A percentile compares a stretch with the other conserved stretches of the same genome.
These are phyloP conservation scores for Pachymerium ferrugineum DNA, from an alignment of 2,888 invertebrate genomes.

Conservation along the genomic window DNA sequence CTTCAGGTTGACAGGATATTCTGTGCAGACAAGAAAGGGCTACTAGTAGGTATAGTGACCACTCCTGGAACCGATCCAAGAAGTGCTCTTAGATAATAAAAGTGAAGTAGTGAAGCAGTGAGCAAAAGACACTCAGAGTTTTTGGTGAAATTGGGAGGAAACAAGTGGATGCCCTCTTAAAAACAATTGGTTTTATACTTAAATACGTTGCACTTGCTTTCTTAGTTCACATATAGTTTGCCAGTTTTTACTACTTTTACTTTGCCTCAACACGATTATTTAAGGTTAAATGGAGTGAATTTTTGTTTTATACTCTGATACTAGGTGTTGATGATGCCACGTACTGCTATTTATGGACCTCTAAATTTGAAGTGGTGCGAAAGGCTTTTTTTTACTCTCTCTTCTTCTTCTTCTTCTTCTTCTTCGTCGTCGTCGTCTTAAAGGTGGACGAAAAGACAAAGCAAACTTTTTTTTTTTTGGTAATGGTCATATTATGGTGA, in stretches of 20 bases:
- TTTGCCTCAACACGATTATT: neutral
- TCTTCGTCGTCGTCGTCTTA: no score
- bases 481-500: no score
- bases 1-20: slow-evolving; percentile 18
- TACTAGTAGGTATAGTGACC: no score
- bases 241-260: neutral
- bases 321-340: no score
- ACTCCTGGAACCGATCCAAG: slow-evolving; percentile 9
- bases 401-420: no score
- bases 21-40: neutral
- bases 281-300: neutral
- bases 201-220: no score
- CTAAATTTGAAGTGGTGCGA: no score
- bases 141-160: slow-evolving; percentile 14
- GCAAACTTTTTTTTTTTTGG: no score
- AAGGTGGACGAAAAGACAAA: no score
- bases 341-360: no score
- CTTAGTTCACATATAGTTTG: slow-evolving; percentile 11
- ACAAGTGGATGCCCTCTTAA: neutral
- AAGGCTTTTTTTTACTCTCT: no score
- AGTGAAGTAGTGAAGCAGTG: neutral
- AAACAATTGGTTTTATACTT: slow-evolving; percentile 1
- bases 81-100: slow-evolving; percentile 19
- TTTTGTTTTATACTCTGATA: slow-evolving; percentile 16
- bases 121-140: neutral